Evolutionary conservation across 2,888 invertebrate genomes (phyloP).

Genomic region (Hemicrepidius hirtus): DNA sequence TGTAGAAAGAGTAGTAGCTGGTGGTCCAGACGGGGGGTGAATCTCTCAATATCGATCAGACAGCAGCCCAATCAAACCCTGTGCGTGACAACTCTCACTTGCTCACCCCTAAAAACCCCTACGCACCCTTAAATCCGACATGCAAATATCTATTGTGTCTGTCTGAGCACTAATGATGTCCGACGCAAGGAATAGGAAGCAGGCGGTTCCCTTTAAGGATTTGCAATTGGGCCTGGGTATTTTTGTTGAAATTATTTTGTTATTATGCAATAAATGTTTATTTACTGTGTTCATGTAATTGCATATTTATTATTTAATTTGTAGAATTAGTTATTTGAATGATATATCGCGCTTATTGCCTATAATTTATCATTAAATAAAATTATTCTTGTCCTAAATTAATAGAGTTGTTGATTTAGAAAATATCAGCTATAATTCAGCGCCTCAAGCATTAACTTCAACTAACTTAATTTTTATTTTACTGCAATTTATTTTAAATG

Average conservation of each 20-base stretch:
- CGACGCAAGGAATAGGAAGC: background rate
- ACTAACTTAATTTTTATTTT: constrained; percentile 20
- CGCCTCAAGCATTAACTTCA: background rate
- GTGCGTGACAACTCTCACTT: constrained; percentile 69
- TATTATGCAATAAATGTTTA: background rate
- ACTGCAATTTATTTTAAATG: background rate
- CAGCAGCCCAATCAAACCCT: constrained; percentile 72
- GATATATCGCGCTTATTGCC: background rate
- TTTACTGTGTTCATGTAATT: background rate
- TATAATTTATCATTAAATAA: constrained; percentile 25
- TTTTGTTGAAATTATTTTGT: background rate
- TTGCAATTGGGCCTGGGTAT: background rate
- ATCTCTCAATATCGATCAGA: constrained; percentile 72
- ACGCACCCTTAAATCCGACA: constrained; percentile 45
- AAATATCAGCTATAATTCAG: constrained; percentile 2
- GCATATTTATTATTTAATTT: constrained; percentile 1
- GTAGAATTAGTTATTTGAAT: background rate
- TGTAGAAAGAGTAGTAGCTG: constrained; percentile 67
- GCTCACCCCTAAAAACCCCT: constrained; percentile 35
- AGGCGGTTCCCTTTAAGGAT: constrained; percentile 4
- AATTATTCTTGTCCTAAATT: constrained; percentile 28
- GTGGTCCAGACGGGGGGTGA: constrained; percentile 70
- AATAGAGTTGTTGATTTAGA: constrained; percentile 21
- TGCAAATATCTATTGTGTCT: constrained; percentile 45
- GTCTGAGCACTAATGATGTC: constrained; percentile 25